Conservation (phyloP, 30 jellyfish, hydroid and myxozoan species). For the Aurelia aurita complex sp. Pacific region DNA sequence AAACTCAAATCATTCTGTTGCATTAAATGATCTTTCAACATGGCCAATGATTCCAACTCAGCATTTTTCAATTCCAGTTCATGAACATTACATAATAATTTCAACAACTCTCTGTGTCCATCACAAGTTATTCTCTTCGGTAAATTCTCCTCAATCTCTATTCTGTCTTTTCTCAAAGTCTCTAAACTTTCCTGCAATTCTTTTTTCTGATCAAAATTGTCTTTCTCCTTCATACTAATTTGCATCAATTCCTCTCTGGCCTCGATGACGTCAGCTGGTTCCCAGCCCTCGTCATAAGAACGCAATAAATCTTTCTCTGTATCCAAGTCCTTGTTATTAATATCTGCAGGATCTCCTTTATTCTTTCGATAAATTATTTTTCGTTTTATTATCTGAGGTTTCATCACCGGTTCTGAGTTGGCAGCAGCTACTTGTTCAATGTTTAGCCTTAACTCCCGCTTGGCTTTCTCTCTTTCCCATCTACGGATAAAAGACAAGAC, state of each 20-base stretch:
- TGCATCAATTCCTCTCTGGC: conserved; percentile 91
- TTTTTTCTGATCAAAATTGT: conserved; percentile 60
- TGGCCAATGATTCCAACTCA: conserved; percentile 84
- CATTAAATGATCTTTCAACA: conserved; percentile 88
- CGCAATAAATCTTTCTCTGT: conserved; percentile 66
- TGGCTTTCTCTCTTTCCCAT: conserved; percentile 97
- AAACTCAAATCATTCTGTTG: conserved; percentile 83
- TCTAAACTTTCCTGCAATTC: conserved; percentile 70
- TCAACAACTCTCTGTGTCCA: conserved; percentile 85
- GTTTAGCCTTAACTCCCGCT: conserved; percentile 57
- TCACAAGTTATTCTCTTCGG: conserved; percentile 80
- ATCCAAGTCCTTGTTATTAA: conserved; percentile 52
- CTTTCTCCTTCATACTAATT: conserved; percentile 59
- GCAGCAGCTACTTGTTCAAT: conserved; percentile 39
- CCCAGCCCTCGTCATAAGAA: conserved; percentile 81
- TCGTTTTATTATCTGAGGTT: conserved; percentile 35
- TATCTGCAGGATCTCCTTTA: conserved; percentile 24
- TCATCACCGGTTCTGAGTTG: conserved; percentile 25
- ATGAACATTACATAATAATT: conserved; percentile 86
- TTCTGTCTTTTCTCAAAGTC: conserved; percentile 53
- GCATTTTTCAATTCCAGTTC: conserved; percentile 91
- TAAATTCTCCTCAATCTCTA: conserved; percentile 62
- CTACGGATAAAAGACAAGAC: conserved; percentile 14
- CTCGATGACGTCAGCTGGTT: conserved; percentile 95
- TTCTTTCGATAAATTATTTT: conserved; percentile 40